phyloP scores from a whole-genome alignment of 2,888 invertebrate species.

The Morpho deidamia region DNA sequence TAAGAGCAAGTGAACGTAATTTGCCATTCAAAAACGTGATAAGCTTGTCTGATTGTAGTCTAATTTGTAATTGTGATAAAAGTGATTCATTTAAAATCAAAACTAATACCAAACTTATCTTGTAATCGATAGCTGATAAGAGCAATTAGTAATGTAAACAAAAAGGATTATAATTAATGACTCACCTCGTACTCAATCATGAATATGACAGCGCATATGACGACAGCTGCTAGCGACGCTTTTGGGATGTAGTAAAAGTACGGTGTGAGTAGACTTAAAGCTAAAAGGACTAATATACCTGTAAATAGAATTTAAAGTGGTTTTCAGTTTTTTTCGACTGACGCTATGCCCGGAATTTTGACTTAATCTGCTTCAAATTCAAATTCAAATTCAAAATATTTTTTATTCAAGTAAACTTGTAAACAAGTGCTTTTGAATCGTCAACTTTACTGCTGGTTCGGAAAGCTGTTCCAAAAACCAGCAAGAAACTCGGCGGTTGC shows the following conservation, averaged over 20 bases:
- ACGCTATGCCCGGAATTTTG: too few relatives aligned
- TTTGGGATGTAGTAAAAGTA: slow-evolving; percentile 94
- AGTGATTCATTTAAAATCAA: neutral
- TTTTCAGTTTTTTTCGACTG: neutral
- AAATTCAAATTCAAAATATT: too few relatives aligned
- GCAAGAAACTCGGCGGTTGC: too few relatives aligned
- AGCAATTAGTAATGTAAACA: neutral
- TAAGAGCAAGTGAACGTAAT: too few relatives aligned
- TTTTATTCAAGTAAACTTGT: too few relatives aligned
- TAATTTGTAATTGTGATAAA: neutral
- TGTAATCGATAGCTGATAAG: neutral
- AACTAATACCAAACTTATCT: neutral
- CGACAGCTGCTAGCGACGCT: slow-evolving; percentile 93
- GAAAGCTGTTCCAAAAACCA: too few relatives aligned
- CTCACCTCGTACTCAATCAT: slow-evolving; percentile 93
- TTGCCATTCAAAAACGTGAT: too few relatives aligned
- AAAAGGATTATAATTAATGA: neutral
- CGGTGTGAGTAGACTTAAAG: slow-evolving; percentile 91
- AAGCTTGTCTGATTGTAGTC: too few relatives aligned
- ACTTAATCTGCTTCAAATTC: too few relatives aligned
- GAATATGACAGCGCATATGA: slow-evolving; percentile 96
- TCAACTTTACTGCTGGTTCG: too few relatives aligned
- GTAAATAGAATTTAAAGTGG: slow-evolving; percentile 29
- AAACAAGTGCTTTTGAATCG: too few relatives aligned
- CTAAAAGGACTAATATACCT: slow-evolving; percentile 88